Evolutionary conservation across 2,113 vertebrate species (phyloP).

Genomic region (Macquaria ambigua): DNA sequence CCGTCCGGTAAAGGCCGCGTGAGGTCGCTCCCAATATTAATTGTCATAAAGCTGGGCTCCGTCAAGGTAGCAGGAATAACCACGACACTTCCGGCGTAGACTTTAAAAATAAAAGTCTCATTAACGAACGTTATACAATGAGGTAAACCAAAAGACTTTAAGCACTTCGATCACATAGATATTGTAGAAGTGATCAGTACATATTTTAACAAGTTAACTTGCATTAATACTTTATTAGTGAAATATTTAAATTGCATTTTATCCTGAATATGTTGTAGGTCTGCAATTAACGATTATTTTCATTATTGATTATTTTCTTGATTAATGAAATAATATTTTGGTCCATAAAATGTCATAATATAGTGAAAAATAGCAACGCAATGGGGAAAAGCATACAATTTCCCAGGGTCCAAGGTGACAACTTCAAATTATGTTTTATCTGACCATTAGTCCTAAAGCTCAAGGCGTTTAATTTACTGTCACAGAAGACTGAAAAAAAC

Average conservation of each 20-base stretch:
- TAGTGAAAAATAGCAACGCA: not conserved
- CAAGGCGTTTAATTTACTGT: not conserved
- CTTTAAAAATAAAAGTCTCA: conserved; percentile 64
- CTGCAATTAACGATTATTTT: not conserved
- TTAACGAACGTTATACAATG: not conserved
- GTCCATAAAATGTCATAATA: not conserved
- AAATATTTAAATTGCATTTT: not conserved
- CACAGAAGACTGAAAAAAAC: not conserved
- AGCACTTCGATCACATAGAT: not conserved
- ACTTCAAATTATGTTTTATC: not conserved
- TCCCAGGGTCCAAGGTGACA: not conserved
- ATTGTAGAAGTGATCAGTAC: not conserved
- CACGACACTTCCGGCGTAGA: conserved; percentile 33
- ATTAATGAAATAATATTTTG: not conserved
- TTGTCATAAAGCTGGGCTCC: conserved; percentile 53
- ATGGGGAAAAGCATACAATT: too few species aligned
- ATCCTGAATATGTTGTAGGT: not conserved
- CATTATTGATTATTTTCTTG: not conserved
- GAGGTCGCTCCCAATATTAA: conserved; percentile 75
- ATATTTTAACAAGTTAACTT: not conserved
- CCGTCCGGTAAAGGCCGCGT: conserved; percentile 76
- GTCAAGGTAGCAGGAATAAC: conserved; percentile 17
- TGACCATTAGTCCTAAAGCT: not conserved
- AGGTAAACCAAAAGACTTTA: not conserved
- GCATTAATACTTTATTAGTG: not conserved